These are phyloP conservation scores for Paguma larvata DNA, from an alignment of 2,797 vertebrate genomes.

Conservation along the genomic window DNA sequence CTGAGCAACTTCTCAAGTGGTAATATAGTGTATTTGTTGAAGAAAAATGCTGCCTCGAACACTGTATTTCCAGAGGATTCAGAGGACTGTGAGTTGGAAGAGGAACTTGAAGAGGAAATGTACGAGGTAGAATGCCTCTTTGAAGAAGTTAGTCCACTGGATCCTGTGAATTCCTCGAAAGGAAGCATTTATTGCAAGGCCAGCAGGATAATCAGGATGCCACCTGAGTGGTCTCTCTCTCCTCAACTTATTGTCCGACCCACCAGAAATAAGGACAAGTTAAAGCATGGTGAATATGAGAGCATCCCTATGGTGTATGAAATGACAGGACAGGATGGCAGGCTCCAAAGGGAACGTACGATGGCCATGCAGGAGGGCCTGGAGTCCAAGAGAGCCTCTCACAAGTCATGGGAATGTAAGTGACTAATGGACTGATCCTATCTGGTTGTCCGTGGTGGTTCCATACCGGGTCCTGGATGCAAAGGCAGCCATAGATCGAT, in stretches of 20 bases:
- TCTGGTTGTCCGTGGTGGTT: neutral
- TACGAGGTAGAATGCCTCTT: constrained; percentile 82
- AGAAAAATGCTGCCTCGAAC: constrained; percentile 76
- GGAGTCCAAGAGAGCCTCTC: neutral
- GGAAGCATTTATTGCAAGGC: neutral
- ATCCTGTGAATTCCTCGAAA: constrained; percentile 68
- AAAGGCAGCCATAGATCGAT: neutral
- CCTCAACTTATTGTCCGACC: neutral
- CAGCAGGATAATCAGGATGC: neutral
- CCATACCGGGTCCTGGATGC: neutral
- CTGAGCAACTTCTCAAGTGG: constrained; percentile 69
- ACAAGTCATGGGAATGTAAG: neutral
- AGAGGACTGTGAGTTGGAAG: constrained; percentile 76
- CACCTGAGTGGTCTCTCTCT: neutral
- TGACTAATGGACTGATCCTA: neutral
- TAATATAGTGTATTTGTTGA: constrained; percentile 61
- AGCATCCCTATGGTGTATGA: constrained; percentile 66
- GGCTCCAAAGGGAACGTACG: neutral
- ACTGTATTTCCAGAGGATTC: constrained; percentile 80
- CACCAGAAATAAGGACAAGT: constrained; percentile 77
- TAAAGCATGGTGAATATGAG: constrained; percentile 65
- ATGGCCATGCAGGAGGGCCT: neutral
- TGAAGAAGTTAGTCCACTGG: constrained; percentile 74
- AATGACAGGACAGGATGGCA: constrained; percentile 69
- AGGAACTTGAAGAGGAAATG: neutral